Conservation (phyloP, 2,113 vertebrate species). For the Lasiurus borealis region DNA sequence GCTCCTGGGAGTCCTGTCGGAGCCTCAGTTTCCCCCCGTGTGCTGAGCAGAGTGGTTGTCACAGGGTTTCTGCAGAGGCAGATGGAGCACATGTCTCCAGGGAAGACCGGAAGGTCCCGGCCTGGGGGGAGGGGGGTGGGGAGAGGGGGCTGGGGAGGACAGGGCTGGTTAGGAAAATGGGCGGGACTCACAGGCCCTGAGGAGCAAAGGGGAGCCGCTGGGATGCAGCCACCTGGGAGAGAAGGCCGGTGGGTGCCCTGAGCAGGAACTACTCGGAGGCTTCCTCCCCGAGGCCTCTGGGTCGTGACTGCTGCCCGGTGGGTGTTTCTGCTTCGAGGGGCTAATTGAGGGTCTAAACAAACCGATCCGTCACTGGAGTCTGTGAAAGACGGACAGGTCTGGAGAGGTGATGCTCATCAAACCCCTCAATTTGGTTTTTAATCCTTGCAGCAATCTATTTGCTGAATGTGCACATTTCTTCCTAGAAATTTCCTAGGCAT, state of each 20-base stretch:
- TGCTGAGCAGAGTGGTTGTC: background rate
- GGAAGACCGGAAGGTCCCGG: conserved; percentile 48
- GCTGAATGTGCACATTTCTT: conserved; percentile 93
- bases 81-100: background rate
- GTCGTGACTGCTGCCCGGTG: conserved; percentile 79
- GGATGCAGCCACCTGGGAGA: conserved; percentile 80
- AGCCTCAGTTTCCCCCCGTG: background rate
- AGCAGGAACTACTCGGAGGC: conserved; percentile 80
- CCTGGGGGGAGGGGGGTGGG: background rate
- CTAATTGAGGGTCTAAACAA: conserved; percentile 99
- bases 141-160: conserved; percentile 69
- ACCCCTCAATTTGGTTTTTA: conserved; percentile 95
- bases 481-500: conserved; percentile 92
- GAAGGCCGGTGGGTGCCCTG: conserved; percentile 79
- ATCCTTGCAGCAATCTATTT: conserved; percentile 94
- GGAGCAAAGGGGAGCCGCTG: conserved; percentile 77
- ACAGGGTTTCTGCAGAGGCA: background rate
- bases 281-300: conserved; percentile 86
- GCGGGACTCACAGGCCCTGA: conserved; percentile 71
- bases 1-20: conserved; percentile 1
- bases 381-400: conserved; percentile 96
- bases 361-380: conserved; percentile 97
- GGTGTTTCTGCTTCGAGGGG: conserved; percentile 93
- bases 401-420: conserved; percentile 98
- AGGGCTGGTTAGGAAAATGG: conserved; percentile 76